Percentiles rank a stretch among this genome's conserved stretches.
Evolutionary conservation across 2,113 vertebrate genomes (phyloP).

Genomic region (Embiotoca jacksoni): DNA sequence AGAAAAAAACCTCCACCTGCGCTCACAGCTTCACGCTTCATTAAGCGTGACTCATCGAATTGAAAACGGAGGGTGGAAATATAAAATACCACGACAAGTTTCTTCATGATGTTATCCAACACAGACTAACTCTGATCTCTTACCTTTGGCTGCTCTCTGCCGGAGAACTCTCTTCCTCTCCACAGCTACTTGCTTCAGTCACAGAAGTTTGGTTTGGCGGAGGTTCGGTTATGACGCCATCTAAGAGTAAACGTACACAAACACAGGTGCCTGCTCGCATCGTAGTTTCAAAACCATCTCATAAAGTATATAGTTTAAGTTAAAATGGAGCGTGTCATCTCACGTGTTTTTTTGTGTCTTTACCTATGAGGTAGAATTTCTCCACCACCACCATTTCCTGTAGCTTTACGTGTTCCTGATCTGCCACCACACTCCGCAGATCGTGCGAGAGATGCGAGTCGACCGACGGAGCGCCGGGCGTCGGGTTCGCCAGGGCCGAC

Average conservation of each 20-base stretch:
- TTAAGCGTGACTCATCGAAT: not conserved
- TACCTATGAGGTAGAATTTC: slow-evolving; percentile 85
- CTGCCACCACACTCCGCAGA: slow-evolving; percentile 80
- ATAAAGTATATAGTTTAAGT: not conserved
- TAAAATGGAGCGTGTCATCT: too few species aligned
- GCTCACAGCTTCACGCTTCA: not conserved
- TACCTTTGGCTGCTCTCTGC: slow-evolving; percentile 73
- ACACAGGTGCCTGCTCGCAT: not conserved
- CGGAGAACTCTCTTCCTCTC: slow-evolving; percentile 22
- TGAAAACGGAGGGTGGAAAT: not conserved
- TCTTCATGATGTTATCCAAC: not conserved
- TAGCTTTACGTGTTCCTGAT: slow-evolving; percentile 45
- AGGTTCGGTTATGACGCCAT: slow-evolving; percentile 69
- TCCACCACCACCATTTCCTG: slow-evolving; percentile 81
- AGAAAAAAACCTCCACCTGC: slow-evolving; percentile 4
- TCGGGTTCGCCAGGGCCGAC: slow-evolving; percentile 27
- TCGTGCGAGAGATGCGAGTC: slow-evolving; percentile 62
- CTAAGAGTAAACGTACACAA: slow-evolving; percentile 53
- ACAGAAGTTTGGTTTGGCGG: not conserved
- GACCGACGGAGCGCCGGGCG: accelerated
- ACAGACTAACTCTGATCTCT: not conserved
- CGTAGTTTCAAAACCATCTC: not conserved
- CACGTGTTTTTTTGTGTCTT: not conserved
- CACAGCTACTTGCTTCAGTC: not conserved
- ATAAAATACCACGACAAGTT: not conserved